Base-by-base conservation (phyloP, 1,140 invertebrate species). In the Brachionus calyciflorus region DNA sequence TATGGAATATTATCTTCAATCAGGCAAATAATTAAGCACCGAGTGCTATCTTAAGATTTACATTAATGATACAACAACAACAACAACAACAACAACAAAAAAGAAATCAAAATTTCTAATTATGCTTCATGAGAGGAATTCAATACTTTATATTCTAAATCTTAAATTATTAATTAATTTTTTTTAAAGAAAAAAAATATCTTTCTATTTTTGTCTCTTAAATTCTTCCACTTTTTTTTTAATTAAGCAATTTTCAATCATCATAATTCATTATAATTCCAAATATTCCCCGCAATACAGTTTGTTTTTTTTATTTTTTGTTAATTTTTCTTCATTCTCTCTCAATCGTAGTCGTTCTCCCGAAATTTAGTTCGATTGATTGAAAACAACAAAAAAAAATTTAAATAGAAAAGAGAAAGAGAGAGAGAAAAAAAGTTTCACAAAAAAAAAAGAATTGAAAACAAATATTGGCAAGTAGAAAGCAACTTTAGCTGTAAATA, bases 181-280 rank as follows among this genome's bases (percentile, higher is more conserved):
- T n/a, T n/a, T n/a, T n/a, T n/a, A n/a, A n/a, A n/a, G n/a, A n/a
- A n/a, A 65, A 28, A 14, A 65, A 26, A 65, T 44, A 37, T 30
- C 4, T 44, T 24, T 44, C 5, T 44, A 44, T 44, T 24, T 12
- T 65, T 26, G 24, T 37, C 40, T 30, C 24, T 44, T 44, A 17
- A 44, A 17, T 44, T 44, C 30, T 41, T 65, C 44, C 30, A 21
- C 60, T 21, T 30, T 21, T 65, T 65, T 37, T 37, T 65, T 44
- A 65, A 65, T 65, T 65, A 65, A 65, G 19, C 33, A 60, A 60
- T 60, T 60, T 19, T 44, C 24, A 65, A 65, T 65, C 60, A 65
- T 65, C 60, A 65, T 65, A 65, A 65, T 65, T 65, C 60, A 65
- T 65, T 65, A 65, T 65, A 65, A 65, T 65, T 65, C 30, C 44